Evolutionary conservation across 1,140 invertebrate species (phyloP), one percentile per base, ranked within the genome.

Genomic region (Diorhabda elongata): DNA sequence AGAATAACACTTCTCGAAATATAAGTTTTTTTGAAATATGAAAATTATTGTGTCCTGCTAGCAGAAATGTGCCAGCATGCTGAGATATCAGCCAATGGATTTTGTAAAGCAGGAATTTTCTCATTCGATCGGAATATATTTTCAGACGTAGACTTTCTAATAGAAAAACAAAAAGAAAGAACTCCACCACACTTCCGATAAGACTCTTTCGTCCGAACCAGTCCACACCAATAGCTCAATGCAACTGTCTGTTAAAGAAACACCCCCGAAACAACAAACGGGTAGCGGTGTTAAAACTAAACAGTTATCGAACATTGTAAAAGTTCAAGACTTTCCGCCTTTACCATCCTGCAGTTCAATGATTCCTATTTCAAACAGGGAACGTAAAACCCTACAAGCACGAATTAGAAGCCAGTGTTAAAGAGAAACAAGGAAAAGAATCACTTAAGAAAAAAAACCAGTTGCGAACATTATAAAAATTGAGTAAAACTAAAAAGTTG

Each of bases 1-100:
- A 47, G 42, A 63, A 70, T 56, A 75, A 11, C 11, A 11, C 44
- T 67, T 80, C 5, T 80, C 80, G 67, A 69, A 74, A 5, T 42
- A 42, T 60, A 8, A 41, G 26, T 60, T 42, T 42, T 6, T 60
- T 60, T 60, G 5, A 4, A 3, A 60, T 41, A 41, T 41, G 58
- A 11, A 60, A 60, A 26, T 3, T 41, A n/a, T 60, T 60, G 58
- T 41, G 26, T 6, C 26, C 42, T 42, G 42, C 26, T 60, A 60
- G 7, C 26, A 60, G 58, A 11, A 42, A 11, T 11, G 11, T 11
- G 58, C 58, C 26, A 42, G 26, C 11, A 11, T 42, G 11, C 58
- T 41, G 26, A 41, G 42, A 59, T 26, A 6, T n/a, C 58, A n/a
- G 42, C 42, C 58, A 59, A 59, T 59, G 58, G 11, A 26, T 59